These are phyloP conservation scores for Petaurus breviceps DNA, from an alignment of 2,113 vertebrate genomes.

Conservation along the genomic window DNA sequence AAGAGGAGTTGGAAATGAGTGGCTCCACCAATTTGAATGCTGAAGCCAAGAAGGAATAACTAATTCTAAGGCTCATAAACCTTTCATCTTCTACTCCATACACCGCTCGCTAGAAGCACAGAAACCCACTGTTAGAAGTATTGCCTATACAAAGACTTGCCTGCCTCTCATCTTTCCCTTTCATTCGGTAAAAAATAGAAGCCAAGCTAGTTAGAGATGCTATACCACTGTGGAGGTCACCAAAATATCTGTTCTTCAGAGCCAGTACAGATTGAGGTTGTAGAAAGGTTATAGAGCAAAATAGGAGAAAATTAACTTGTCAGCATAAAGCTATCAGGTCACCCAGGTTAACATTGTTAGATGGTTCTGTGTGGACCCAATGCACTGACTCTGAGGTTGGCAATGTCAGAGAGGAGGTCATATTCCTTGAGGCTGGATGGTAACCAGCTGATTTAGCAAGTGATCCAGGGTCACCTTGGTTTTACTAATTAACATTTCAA, in stretches of 20 bases:
- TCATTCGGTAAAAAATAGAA: constrained; percentile 37
- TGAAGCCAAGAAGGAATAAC: neutral
- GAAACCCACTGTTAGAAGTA: neutral
- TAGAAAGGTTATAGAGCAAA: constrained; percentile 70
- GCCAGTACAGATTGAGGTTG: constrained; percentile 31
- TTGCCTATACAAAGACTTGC: neutral
- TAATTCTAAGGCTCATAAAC: neutral
- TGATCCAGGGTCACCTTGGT: constrained; percentile 43
- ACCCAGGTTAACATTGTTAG: neutral
- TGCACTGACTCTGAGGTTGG: neutral
- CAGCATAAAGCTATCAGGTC: constrained; percentile 15
- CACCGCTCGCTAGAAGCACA: neutral
- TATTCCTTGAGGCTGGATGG: constrained; percentile 29
- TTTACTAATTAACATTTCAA: constrained; percentile 69
- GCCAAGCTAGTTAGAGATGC: constrained; percentile 40
- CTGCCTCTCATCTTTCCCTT: neutral
- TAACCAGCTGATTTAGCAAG: constrained; percentile 50
- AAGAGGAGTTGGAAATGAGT: neutral
- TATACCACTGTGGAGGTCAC: neutral
- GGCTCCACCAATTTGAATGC: neutral
- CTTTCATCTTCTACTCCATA: neutral
- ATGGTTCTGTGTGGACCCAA: neutral
- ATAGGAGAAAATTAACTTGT: constrained; percentile 70
- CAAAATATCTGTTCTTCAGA: constrained; percentile 57
- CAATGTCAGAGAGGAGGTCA: neutral